Evolutionary conservation across 2,888 invertebrate species (phyloP), one percentile per base, ranked within the genome.

Genomic region (Masnerella sp.): DNA sequence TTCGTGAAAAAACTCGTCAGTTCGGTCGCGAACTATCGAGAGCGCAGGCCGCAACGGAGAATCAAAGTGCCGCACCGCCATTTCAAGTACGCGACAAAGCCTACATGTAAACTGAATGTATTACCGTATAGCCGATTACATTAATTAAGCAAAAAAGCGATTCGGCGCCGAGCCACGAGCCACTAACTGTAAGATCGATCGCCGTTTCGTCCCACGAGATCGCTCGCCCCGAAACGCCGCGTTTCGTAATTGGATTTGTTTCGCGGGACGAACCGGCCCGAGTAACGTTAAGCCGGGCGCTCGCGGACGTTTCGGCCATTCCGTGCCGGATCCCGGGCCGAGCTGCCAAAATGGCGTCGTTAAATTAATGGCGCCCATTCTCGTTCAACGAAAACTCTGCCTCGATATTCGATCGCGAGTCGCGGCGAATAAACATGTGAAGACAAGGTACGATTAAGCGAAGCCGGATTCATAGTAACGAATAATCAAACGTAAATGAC

Each of bases 311-410:
- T 14, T 17, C 11, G 12, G 25, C 36, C 30, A 25, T 56, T 56
- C 38, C 52, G 22, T 32, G 15, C 32, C 5, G 20, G 25, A 45
- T 32, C 36, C 18, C 15, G 20, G 18, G 30, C 36, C n/a, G n/a
- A n/a, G n/a, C n/a, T n/a, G 45, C 36, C 17, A 15, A 36, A 59
- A 42, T 32, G 17, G 30, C 58, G 58, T 28, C 59, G 59, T 61
- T 61, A 61, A 61, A 61, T 61, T 61, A 61, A 61, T 5, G 59
- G n/a, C 47, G 61, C 25, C 11, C 14, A 11, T 61, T n/a, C 49
- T 38, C 45, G 54, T 64, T 64, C 64, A 64, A 54, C 65, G 65
- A 54, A 65, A 64, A 64, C 42, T 45, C 52, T 52, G 64, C 54
- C 64, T 64, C 54, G 54, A 64, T 36, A 38, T 64, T 65, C 52